Conservation (phyloP, 1,140 invertebrate species). For the Cydia pomonella region DNA sequence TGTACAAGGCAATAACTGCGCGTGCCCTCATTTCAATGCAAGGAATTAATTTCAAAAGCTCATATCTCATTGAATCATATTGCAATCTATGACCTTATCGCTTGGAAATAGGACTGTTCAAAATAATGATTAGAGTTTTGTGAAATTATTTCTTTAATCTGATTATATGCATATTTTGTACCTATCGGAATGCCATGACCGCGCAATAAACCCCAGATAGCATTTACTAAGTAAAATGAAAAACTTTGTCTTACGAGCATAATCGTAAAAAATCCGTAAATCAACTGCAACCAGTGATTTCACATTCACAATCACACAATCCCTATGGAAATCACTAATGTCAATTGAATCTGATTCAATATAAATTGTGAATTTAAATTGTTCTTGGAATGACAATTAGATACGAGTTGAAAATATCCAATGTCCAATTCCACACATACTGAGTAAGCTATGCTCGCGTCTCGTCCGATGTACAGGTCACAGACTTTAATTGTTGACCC, state of each 20-base stretch:
- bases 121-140: not conserved
- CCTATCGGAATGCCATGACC: not conserved
- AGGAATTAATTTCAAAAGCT: not conserved
- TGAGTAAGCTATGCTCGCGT: not conserved
- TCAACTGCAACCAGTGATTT: not conserved
- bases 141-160: not conserved
- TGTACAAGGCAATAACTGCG: slow-evolving; percentile 28
- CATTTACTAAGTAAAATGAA: too few species aligned
- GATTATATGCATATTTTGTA: too few species aligned
- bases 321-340: not conserved
- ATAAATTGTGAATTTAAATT: not conserved
- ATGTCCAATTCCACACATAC: not conserved
- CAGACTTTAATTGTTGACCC: too few species aligned
- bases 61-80: not conserved
- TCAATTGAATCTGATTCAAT: not conserved
- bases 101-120: not conserved
- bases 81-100: not conserved
- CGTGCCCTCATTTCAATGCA: slow-evolving; percentile 8
- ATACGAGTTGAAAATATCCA: not conserved
- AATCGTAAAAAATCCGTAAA: not conserved
- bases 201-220: not conserved
- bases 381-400: not conserved
- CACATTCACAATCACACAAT: not conserved
- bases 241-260: not conserved
- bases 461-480: too few species aligned